phyloP scores from a whole-genome alignment of 1,140 invertebrate genomes.

The Brachionus sp. region DNA sequence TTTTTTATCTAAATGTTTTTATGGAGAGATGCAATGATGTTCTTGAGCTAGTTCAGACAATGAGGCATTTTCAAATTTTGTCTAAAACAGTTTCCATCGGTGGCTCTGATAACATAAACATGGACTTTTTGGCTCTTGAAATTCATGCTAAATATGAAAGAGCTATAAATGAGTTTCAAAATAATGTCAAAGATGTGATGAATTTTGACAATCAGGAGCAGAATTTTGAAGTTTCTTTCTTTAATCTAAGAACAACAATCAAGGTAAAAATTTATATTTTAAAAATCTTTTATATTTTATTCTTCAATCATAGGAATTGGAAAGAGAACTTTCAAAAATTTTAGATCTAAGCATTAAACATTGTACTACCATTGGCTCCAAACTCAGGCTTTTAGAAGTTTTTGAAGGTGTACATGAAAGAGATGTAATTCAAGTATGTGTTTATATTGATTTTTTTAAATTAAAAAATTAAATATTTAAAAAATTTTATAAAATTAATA shows the following conservation, averaged over 20 bases:
- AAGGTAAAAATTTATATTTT: constrained; percentile 50
- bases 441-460: background rate
- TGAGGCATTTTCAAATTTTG: constrained; percentile 57
- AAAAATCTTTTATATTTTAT: background rate
- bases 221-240: constrained; percentile 57
- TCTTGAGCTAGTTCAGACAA: constrained; percentile 58
- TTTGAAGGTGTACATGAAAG: constrained; percentile 59
- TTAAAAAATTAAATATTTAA: too few species aligned
- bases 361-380: constrained; percentile 52
- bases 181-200: constrained; percentile 36
- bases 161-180: constrained; percentile 52
- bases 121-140: constrained; percentile 58
- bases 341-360: constrained; percentile 38
- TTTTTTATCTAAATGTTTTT: constrained; percentile 57
- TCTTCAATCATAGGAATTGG: background rate
- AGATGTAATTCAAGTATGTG: constrained; percentile 54
- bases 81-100: constrained; percentile 57
- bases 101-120: constrained; percentile 55
- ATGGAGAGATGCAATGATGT: constrained; percentile 61
- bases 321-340: constrained; percentile 35
- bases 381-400: constrained; percentile 57
- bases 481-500: too few species aligned
- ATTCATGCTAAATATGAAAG: constrained; percentile 54
- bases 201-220: constrained; percentile 22
- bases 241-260: constrained; percentile 56